A percentile compares a stretch with the other conserved stretches of the same genome.
Conservation (phyloP, 2,113 vertebrate genomes). For the Abramis brama region DNA sequence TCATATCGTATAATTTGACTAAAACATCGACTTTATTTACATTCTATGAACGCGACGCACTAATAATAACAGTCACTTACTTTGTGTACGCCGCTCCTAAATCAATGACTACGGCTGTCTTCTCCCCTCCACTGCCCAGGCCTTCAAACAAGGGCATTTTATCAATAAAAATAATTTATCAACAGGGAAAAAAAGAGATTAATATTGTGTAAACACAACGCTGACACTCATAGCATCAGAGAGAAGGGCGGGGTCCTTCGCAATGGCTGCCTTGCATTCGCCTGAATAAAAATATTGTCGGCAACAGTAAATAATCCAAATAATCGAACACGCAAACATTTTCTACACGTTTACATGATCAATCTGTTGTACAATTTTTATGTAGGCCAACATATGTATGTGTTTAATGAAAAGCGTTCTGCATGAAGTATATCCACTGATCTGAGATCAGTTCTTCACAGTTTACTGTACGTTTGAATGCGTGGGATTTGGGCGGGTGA, state of each 20-base stretch:
- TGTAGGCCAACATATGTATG: not conserved
- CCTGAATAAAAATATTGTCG: not conserved
- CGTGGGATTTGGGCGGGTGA: not conserved
- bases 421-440: not conserved
- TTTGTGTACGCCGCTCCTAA: slow-evolving; percentile 94
- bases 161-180: not conserved
- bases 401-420: not conserved
- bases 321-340: not conserved
- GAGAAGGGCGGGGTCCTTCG: slow-evolving; percentile 8
- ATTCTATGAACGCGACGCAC: accelerated
- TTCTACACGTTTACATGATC: not conserved
- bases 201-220: not conserved
- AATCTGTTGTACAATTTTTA: too few relatives aligned
- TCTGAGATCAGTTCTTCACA: slow-evolving; percentile 8
- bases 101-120: slow-evolving; percentile 92
- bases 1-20: not conserved
- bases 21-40: not conserved
- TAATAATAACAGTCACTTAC: slow-evolving; percentile 74
- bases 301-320: not conserved
- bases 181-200: not conserved
- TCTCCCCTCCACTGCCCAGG: slow-evolving; percentile 90
- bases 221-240: not conserved
- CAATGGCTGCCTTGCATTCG: not conserved
- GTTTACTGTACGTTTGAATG: not conserved
- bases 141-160: slow-evolving; percentile 94